These are phyloP conservation scores for Gracilinanus agilis DNA, from an alignment of 2,113 vertebrate species.

Conservation along the genomic window DNA sequence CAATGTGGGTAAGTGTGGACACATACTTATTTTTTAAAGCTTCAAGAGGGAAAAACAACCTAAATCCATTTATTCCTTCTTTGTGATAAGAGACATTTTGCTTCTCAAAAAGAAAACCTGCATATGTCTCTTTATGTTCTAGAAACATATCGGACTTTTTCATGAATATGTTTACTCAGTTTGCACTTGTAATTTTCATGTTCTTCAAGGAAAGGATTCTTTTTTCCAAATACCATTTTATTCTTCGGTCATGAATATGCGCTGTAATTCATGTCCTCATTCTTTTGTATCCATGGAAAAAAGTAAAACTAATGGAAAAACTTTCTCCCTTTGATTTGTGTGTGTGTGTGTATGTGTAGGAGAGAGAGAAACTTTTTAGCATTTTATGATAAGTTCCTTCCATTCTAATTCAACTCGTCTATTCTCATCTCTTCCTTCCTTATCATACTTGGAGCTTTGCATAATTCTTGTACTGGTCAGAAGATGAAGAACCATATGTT, in stretches of 20 bases:
- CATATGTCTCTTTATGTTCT: slow-evolving; percentile 8
- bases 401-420: background rate
- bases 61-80: slow-evolving; percentile 10
- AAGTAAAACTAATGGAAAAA: background rate
- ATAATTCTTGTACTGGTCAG: background rate
- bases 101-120: slow-evolving; percentile 26
- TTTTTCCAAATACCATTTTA: slow-evolving; percentile 12
- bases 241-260: background rate
- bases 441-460: background rate
- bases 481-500: background rate
- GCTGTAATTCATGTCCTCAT: slow-evolving; percentile 19
- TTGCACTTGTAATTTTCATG: slow-evolving; percentile 32
- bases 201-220: slow-evolving; percentile 31
- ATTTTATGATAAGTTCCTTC: background rate
- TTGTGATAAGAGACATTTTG: background rate
- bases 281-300: slow-evolving; percentile 49
- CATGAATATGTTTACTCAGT: slow-evolving; percentile 44
- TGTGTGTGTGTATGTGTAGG: background rate
- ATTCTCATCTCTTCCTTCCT: background rate
- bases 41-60: background rate
- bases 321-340: background rate
- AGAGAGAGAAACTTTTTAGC: background rate
- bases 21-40: slow-evolving; percentile 46
- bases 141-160: background rate
- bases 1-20: background rate